A percentile compares a stretch with the other conserved stretches of the same genome.
These are phyloP conservation scores for Tyria jacobaeae DNA, from an alignment of 2,888 invertebrate species.

Conservation along the genomic window DNA sequence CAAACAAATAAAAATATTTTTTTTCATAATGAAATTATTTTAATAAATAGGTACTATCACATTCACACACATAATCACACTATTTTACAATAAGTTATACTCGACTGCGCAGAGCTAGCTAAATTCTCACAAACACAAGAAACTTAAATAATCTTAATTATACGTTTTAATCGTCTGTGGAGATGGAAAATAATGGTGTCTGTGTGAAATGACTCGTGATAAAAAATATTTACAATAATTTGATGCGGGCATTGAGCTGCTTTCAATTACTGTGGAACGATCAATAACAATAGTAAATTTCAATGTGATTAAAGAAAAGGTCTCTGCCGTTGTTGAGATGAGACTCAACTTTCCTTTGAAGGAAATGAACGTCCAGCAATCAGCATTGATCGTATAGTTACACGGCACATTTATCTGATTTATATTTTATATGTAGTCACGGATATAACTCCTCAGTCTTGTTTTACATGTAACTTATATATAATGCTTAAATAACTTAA, in stretches of 20 bases:
- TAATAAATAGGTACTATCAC: slow-evolving; percentile 81
- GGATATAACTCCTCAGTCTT: slow-evolving; percentile 75
- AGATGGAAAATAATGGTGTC: slow-evolving; percentile 32
- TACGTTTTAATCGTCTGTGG: slow-evolving; percentile 30
- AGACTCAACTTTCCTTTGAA: not conserved
- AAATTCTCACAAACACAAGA: slow-evolving; percentile 50
- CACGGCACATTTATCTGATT: slow-evolving; percentile 13
- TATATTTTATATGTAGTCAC: slow-evolving; percentile 51
- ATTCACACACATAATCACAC: slow-evolving; percentile 76
- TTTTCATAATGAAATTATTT: slow-evolving; percentile 61
- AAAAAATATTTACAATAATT: slow-evolving; percentile 45
- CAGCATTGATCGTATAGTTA: not conserved
- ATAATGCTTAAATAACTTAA: slow-evolving; percentile 38
- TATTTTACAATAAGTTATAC: slow-evolving; percentile 81
- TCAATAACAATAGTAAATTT: not conserved
- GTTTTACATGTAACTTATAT: slow-evolving; percentile 58
- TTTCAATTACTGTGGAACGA: slow-evolving; percentile 12
- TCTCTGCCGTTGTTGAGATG: not conserved
- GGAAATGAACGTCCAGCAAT: not conserved
- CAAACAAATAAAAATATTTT: slow-evolving; percentile 26
- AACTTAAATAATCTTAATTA: slow-evolving; percentile 44
- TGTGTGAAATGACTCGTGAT: slow-evolving; percentile 38
- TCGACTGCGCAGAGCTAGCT: slow-evolving; percentile 57
- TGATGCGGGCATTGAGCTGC: slow-evolving; percentile 31
- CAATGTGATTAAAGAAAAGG: slow-evolving; percentile 1